Conservation (phyloP, 2,888 invertebrate species). For the Crioceris asparagi region DNA sequence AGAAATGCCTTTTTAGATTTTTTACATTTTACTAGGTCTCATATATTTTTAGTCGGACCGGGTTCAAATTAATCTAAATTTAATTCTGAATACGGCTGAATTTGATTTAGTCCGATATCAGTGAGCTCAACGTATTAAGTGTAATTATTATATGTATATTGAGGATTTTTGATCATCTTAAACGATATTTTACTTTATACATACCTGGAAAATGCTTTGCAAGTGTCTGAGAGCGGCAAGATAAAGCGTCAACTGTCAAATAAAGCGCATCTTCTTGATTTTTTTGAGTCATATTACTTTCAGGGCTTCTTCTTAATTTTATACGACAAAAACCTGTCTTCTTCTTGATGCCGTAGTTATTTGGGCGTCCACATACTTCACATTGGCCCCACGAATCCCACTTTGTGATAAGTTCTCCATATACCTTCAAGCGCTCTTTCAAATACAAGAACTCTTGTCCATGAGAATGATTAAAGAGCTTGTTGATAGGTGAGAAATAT, state of each 20-base stretch:
- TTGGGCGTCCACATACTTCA: slow-evolving; percentile 37
- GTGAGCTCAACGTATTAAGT: no score
- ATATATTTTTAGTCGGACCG: no score
- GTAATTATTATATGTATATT: no score
- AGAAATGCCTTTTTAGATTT: no score
- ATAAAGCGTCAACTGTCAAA: slow-evolving; percentile 26
- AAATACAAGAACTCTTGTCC: slow-evolving; percentile 37
- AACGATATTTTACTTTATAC: no score
- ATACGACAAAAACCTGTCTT: slow-evolving; percentile 43
- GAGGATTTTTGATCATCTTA: no score
- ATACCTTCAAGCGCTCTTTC: slow-evolving; percentile 35
- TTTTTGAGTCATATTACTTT: slow-evolving; percentile 2
- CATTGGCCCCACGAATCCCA: slow-evolving; percentile 48
- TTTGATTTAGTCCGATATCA: no score
- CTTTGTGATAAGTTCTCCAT: slow-evolving; percentile 40
- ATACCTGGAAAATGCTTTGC: slow-evolving; percentile 35
- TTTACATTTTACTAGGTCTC: no score
- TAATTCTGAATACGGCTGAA: no score
- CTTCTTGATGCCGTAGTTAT: slow-evolving; percentile 35
- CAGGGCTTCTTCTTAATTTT: slow-evolving; percentile 26
- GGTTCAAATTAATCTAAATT: no score
- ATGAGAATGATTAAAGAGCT: slow-evolving; percentile 35
- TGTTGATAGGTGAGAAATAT: slow-evolving; percentile 39
- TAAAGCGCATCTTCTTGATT: slow-evolving; percentile 10
- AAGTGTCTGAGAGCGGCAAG: slow-evolving; percentile 40